Percentiles rank a stretch among this genome's conserved stretches.
Evolutionary conservation across 1,140 invertebrate species (phyloP).

Genomic region (Anagrus nilaparvatae): DNA sequence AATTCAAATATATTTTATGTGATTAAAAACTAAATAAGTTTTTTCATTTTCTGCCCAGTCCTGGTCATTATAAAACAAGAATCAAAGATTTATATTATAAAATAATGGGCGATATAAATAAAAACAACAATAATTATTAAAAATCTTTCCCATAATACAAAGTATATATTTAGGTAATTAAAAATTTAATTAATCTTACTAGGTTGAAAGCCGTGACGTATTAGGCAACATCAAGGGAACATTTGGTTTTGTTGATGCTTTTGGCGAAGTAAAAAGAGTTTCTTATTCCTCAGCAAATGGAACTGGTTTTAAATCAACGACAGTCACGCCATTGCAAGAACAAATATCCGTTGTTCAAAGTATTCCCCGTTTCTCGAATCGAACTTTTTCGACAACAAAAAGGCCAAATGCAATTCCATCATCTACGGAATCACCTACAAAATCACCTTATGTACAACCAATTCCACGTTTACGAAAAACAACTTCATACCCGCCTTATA

Average conservation of each 20-base stretch:
- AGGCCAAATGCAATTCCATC: slow-evolving; percentile 35
- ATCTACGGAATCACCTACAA: slow-evolving; percentile 41
- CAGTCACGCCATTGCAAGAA: slow-evolving; percentile 40
- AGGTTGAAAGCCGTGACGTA: slow-evolving; percentile 69
- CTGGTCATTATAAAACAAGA: too few species aligned
- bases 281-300: slow-evolving; percentile 59
- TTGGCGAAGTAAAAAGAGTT: slow-evolving; percentile 73
- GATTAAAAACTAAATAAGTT: too few species aligned
- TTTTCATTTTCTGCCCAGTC: too few species aligned
- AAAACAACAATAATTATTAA: too few species aligned
- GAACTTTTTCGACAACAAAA: slow-evolving; percentile 27
- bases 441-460: slow-evolving; percentile 48
- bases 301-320: slow-evolving; percentile 44
- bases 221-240: slow-evolving; percentile 76
- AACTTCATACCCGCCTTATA: slow-evolving; percentile 21
- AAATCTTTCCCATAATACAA: too few species aligned
- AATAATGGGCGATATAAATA: too few species aligned
- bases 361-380: slow-evolving; percentile 36
- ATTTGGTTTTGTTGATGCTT: slow-evolving; percentile 73
- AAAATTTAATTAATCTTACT: too few species aligned
- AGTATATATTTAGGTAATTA: too few species aligned
- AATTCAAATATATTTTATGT: too few species aligned
- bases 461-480: slow-evolving; percentile 47
- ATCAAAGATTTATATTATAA: too few species aligned
- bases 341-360: slow-evolving; percentile 42